Evolutionary conservation across 2,113 vertebrate species (phyloP).

Genomic region (Origma solitaria): DNA sequence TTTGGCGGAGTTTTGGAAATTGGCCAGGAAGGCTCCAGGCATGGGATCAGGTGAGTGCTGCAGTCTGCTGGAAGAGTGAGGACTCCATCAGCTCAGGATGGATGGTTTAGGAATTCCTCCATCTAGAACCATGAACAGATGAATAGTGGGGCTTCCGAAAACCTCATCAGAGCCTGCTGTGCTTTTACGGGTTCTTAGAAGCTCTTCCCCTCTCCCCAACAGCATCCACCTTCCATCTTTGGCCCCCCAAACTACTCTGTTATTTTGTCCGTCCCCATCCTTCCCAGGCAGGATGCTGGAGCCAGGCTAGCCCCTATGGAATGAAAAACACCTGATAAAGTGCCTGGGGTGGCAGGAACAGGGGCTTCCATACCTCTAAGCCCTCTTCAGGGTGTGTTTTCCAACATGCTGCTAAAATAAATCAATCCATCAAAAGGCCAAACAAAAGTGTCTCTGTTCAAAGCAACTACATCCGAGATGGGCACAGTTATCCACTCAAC

Average conservation of each 20-base stretch:
- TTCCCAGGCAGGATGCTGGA: not conserved
- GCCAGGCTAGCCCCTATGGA: not conserved
- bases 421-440: not conserved
- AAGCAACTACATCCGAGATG: not conserved
- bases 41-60: accelerated
- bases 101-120: not conserved
- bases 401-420: not conserved
- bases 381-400: not conserved
- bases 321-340: not conserved
- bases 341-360: accelerated
- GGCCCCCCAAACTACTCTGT: accelerated
- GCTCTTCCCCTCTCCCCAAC: not conserved
- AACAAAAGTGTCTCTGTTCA: not conserved
- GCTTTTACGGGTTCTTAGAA: not conserved
- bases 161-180: not conserved
- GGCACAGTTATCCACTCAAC: not conserved
- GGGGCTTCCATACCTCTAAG: not conserved
- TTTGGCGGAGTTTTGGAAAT: not conserved
- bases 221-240: not conserved
- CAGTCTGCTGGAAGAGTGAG: not conserved
- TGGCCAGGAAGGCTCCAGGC: not conserved
- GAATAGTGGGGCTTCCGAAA: not conserved
- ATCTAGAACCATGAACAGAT: not conserved
- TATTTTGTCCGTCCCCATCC: not conserved
- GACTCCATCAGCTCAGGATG: not conserved